Conservation (phyloP, 1,140 invertebrate species). For the Vanessa atalanta region DNA sequence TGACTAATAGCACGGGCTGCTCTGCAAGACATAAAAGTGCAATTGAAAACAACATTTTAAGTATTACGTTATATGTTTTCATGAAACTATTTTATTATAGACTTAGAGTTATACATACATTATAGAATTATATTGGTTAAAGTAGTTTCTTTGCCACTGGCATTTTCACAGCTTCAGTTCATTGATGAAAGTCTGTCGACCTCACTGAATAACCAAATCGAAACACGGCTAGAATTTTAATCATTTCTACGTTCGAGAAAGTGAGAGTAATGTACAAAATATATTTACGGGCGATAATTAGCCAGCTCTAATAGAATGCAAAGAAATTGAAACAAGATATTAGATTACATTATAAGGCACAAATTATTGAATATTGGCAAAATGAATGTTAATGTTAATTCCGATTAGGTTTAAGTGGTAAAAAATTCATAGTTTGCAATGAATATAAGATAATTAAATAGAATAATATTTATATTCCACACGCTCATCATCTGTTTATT, state of each 20-base stretch:
- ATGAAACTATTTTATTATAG: not conserved
- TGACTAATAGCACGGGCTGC: not conserved
- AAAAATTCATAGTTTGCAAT: conserved; percentile 9
- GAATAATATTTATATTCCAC: not conserved
- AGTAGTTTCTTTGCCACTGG: not conserved
- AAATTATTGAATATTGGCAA: conserved; percentile 15
- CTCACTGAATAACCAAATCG: conserved; percentile 41
- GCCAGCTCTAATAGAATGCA: conserved; percentile 26
- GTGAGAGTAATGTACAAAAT: conserved; percentile 54
- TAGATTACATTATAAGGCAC: conserved; percentile 11
- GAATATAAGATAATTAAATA: conserved; percentile 1
- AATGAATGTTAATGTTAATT: conserved; percentile 10
- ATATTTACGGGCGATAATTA: conserved; percentile 40
- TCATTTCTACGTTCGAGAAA: conserved; percentile 48
- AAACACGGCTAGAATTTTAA: conserved; percentile 51
- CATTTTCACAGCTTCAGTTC: not conserved
- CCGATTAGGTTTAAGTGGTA: conserved; percentile 5
- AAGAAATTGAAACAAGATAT: conserved; percentile 33
- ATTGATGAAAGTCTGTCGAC: conserved; percentile 35
- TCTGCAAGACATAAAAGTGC: not conserved
- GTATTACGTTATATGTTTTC: no score
- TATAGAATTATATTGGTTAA: not conserved
- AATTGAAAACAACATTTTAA: no score
- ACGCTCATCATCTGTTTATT: no score
- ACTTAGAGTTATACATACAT: not conserved